phyloP scores from a whole-genome alignment of 2,888 invertebrate genomes.

The Fragum sueziense region DNA sequence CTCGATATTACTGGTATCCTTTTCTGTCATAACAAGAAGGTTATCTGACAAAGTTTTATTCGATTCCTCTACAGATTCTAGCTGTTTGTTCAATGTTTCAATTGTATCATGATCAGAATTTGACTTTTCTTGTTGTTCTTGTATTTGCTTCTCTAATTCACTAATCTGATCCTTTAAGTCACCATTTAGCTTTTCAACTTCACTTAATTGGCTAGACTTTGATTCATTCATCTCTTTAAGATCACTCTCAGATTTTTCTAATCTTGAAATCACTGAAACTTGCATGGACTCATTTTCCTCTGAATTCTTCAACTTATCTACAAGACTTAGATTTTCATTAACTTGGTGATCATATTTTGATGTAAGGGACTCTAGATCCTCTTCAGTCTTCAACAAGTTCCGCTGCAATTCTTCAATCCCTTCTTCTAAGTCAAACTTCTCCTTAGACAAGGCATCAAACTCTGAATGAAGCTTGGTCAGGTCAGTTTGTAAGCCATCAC shows the following conservation, averaged over 20 bases:
- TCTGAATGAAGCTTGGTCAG: slow-evolving; percentile 43
- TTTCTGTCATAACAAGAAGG: slow-evolving; percentile 40
- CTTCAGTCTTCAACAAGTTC: slow-evolving; percentile 33
- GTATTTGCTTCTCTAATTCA: slow-evolving; percentile 6
- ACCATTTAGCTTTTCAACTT: neutral
- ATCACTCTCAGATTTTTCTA: neutral
- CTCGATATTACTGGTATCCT: slow-evolving; percentile 43
- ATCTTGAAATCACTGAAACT: neutral
- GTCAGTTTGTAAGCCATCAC: slow-evolving; percentile 23
- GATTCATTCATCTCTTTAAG: neutral
- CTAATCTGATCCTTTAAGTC: neutral
- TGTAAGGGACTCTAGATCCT: neutral
- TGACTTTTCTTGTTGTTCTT: slow-evolving; percentile 6
- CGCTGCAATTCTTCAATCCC: slow-evolving; percentile 42
- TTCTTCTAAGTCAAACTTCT: slow-evolving; percentile 56
- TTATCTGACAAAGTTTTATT: slow-evolving; percentile 40
- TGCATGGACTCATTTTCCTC: slow-evolving; percentile 1
- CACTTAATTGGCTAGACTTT: neutral
- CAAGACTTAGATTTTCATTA: slow-evolving; percentile 16
- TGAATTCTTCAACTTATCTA: neutral
- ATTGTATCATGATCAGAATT: slow-evolving; percentile 20
- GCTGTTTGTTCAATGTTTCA: slow-evolving; percentile 13
- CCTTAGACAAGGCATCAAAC: slow-evolving; percentile 43
- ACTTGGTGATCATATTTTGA: neutral
- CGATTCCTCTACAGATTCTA: slow-evolving; percentile 17